phyloP scores from a whole-genome alignment of 1,140 invertebrate genomes.

The Cepaea nemoralis region DNA sequence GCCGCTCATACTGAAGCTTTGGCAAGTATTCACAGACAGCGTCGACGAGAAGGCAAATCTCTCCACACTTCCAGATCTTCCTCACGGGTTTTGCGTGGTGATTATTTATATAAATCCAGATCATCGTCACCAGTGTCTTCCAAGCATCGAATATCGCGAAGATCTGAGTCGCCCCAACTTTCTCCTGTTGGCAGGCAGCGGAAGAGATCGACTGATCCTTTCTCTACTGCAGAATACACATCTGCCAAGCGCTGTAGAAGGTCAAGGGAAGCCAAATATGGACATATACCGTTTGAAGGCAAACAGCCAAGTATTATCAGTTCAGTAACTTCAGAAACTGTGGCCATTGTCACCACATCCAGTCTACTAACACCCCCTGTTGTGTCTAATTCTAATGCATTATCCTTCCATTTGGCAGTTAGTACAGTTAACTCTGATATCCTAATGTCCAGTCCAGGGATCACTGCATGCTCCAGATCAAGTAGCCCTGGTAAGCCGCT shows the following conservation, averaged over 20 bases:
- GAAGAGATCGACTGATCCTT: constrained; percentile 27
- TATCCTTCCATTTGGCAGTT: background rate
- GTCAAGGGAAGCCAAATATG: constrained; percentile 13
- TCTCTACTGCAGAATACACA: background rate
- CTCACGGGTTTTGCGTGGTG: background rate
- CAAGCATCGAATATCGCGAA: background rate
- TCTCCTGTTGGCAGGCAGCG: background rate
- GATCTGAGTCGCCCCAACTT: background rate
- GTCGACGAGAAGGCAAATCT: background rate
- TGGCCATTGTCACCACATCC: constrained; percentile 27
- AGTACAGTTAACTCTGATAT: background rate
- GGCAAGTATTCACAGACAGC: constrained; percentile 21
- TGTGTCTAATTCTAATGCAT: background rate
- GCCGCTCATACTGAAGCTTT: constrained; percentile 27
- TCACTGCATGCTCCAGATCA: background rate
- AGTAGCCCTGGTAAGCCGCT: background rate
- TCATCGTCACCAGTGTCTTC: background rate
- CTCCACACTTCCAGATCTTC: background rate
- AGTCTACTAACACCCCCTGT: background rate
- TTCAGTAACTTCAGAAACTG: constrained; percentile 38
- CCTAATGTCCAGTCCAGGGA: background rate
- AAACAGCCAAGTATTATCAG: constrained; percentile 24
- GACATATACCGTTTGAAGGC: background rate
- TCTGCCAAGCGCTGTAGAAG: constrained; percentile 23
- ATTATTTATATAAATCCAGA: background rate